Evolutionary conservation across 2,113 vertebrate genomes (phyloP).

Genomic region (Catharus bicknelli): DNA sequence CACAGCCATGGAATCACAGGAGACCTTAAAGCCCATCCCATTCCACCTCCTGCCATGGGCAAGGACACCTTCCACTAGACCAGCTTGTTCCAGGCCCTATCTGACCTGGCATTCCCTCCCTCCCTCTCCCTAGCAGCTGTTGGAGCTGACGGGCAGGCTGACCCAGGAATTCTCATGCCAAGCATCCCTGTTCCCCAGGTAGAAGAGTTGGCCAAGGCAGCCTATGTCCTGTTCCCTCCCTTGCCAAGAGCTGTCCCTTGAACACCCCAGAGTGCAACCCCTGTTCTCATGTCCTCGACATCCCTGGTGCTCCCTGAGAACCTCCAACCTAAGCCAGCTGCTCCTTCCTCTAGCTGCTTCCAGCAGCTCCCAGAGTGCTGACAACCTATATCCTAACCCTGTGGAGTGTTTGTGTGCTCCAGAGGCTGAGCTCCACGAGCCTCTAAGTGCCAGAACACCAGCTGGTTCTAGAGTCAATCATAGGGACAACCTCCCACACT

Average conservation of each 20-base stretch:
- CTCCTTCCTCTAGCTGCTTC: background rate
- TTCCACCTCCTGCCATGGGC: background rate
- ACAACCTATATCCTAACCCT: background rate
- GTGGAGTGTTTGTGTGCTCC: background rate
- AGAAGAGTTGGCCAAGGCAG: background rate
- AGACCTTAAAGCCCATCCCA: background rate
- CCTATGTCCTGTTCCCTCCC: background rate
- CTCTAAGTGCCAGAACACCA: background rate
- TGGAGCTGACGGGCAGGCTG: background rate
- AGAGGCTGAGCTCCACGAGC: background rate
- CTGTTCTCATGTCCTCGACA: rapidly evolving
- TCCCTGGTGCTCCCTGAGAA: background rate
- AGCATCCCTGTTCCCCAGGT: rapidly evolving
- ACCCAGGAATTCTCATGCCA: background rate
- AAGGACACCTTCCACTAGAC: background rate
- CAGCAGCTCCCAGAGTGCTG: background rate
- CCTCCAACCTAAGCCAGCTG: background rate
- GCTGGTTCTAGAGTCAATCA: background rate
- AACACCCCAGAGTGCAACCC: rapidly evolving
- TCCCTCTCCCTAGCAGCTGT: background rate
- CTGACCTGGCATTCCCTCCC: background rate
- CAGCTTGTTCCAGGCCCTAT: background rate
- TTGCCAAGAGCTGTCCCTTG: background rate
- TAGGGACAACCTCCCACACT: background rate
- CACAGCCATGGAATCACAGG: background rate